A percentile compares a stretch with the other conserved stretches of the same genome.
phyloP scores from a whole-genome alignment of 2,113 vertebrate species.

The Bambusicola thoracicus region DNA sequence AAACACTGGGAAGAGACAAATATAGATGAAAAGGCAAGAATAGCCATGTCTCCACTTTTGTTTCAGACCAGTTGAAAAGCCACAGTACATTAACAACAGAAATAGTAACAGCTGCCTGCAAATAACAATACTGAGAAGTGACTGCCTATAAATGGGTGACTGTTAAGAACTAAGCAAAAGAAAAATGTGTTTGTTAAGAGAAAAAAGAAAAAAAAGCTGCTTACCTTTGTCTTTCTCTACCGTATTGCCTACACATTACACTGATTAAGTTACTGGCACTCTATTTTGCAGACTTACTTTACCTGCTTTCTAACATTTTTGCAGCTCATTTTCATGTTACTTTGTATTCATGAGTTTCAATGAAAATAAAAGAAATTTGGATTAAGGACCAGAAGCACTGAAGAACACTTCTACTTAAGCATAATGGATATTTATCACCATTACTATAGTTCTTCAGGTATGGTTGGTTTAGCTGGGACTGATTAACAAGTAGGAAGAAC shows the following conservation, averaged over 20 bases:
- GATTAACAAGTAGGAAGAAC: background rate
- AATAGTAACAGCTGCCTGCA: conserved; percentile 33
- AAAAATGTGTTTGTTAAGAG: background rate
- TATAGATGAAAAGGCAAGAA: conserved; percentile 16
- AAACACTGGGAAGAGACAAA: conserved; percentile 3
- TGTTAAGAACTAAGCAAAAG: background rate
- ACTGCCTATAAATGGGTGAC: background rate
- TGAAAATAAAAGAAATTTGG: background rate
- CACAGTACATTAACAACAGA: conserved; percentile 32
- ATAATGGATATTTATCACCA: background rate
- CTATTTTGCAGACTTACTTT: conserved; percentile 28
- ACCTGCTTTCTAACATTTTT: background rate
- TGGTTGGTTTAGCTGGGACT: background rate
- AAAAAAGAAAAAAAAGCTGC: background rate
- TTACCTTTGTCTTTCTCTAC: background rate
- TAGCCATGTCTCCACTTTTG: background rate
- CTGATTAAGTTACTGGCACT: conserved; percentile 5
- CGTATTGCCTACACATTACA: background rate
- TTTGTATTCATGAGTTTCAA: conserved; percentile 6
- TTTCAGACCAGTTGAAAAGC: conserved; percentile 22
- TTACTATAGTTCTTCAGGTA: background rate
- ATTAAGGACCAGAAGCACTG: background rate
- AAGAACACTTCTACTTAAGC: background rate
- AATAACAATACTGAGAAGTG: background rate
- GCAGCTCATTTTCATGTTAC: background rate